Evolutionary conservation across 2,113 vertebrate species (phyloP).

Genomic region (Scortum barcoo): DNA sequence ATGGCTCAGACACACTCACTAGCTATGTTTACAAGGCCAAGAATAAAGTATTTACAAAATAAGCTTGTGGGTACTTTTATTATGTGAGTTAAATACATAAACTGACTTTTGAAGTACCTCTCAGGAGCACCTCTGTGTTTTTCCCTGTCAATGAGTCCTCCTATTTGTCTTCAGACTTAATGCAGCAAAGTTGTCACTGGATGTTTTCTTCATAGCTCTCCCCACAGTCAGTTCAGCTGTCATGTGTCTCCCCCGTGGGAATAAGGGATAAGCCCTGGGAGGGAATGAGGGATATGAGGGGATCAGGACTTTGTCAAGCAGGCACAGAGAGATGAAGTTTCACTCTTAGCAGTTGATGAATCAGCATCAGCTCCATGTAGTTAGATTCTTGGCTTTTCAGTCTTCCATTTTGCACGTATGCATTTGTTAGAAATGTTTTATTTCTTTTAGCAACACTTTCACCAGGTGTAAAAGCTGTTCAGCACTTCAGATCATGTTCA

Average conservation of each 20-base stretch:
- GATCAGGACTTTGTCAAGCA: slow-evolving; percentile 21
- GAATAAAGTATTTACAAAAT: background rate
- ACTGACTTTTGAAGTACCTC: background rate
- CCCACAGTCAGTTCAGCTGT: slow-evolving; percentile 16
- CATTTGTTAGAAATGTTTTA: background rate
- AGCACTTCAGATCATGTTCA: background rate
- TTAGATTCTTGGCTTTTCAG: slow-evolving; percentile 4
- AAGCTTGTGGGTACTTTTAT: background rate
- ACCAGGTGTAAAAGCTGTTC: background rate
- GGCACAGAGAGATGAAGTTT: background rate
- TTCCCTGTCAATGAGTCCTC: background rate
- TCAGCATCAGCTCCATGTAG: background rate
- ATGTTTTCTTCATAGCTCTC: slow-evolving; percentile 2
- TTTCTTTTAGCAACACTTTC: background rate
- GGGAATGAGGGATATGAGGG: slow-evolving; percentile 6
- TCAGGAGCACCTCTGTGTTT: background rate
- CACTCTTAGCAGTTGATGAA: background rate
- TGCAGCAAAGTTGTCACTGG: background rate
- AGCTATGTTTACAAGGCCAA: background rate
- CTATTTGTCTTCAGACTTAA: slow-evolving; percentile 20
- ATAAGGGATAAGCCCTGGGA: background rate
- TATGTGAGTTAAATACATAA: background rate
- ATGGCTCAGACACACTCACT: background rate
- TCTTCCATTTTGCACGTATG: background rate
- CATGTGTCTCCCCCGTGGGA: background rate